phyloP scores from a whole-genome alignment of 1,140 invertebrate species.

The Papilio dardanus region DNA sequence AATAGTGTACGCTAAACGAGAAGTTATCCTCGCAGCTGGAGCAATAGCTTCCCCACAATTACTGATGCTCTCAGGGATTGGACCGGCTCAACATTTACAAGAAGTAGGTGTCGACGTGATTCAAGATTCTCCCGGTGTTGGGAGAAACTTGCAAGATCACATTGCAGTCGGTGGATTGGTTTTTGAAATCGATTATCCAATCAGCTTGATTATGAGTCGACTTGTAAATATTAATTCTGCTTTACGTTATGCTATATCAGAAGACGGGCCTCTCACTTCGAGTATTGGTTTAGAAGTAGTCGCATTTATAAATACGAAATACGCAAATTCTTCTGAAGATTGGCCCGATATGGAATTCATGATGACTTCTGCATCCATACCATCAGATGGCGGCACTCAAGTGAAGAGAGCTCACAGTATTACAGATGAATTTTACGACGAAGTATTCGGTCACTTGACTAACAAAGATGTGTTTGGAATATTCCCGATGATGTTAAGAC shows the following conservation, averaged over 20 bases:
- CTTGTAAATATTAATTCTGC: constrained; percentile 90
- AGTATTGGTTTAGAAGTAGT: constrained; percentile 92
- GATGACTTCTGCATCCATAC: constrained; percentile 91
- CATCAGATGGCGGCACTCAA: constrained; percentile 89
- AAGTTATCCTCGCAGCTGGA: constrained; percentile 91
- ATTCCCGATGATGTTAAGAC: constrained; percentile 93
- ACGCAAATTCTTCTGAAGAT: constrained; percentile 91
- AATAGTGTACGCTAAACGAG: constrained; percentile 87
- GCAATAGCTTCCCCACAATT: constrained; percentile 91
- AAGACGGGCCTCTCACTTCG: constrained; percentile 91
- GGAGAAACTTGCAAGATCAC: constrained; percentile 93
- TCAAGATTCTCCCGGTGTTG: constrained; percentile 89
- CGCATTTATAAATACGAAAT: constrained; percentile 93
- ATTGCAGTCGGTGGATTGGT: constrained; percentile 90
- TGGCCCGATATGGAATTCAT: constrained; percentile 96
- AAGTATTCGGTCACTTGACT: constrained; percentile 87
- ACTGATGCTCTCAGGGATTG: constrained; percentile 93
- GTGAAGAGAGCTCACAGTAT: constrained; percentile 91
- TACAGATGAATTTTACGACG: constrained; percentile 90
- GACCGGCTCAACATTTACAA: constrained; percentile 87
- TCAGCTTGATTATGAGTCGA: constrained; percentile 89
- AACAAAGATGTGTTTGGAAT: constrained; percentile 90
- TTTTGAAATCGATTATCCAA: constrained; percentile 91
- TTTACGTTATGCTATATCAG: constrained; percentile 88
- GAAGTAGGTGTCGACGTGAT: constrained; percentile 86